Evolutionary conservation across 2,797 vertebrate genomes (phyloP).

Genomic region (Platalea minor): DNA sequence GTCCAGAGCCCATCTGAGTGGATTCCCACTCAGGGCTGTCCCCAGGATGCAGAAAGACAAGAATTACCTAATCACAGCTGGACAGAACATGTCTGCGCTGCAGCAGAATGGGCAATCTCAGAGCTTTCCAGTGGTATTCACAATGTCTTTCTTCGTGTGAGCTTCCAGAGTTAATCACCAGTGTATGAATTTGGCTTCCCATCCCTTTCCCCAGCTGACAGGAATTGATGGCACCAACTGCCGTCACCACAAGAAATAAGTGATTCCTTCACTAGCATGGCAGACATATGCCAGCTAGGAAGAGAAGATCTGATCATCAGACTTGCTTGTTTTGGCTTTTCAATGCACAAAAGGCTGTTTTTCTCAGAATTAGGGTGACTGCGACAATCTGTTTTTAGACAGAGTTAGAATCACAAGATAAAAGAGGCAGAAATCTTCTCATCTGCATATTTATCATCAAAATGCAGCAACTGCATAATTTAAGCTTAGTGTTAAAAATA

Average conservation of each 20-base stretch:
- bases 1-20: not conserved
- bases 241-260: slow-evolving; percentile 37
- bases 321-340: slow-evolving; percentile 60
- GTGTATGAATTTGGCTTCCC: slow-evolving; percentile 22
- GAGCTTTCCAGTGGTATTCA: slow-evolving; percentile 20
- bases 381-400: slow-evolving; percentile 72
- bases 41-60: not conserved
- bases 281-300: slow-evolving; percentile 54
- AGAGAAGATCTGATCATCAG: slow-evolving; percentile 53
- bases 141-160: not conserved
- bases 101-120: not conserved
- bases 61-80: not conserved
- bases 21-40: not conserved
- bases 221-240: slow-evolving; percentile 57
- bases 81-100: not conserved
- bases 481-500: slow-evolving; percentile 74
- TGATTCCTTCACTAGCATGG: slow-evolving; percentile 55
- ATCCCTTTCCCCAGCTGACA: slow-evolving; percentile 45
- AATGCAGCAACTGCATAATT: slow-evolving; percentile 76
- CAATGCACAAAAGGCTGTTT: slow-evolving; percentile 67
- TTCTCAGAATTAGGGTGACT: slow-evolving; percentile 66
- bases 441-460: slow-evolving; percentile 74
- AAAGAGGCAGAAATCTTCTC: slow-evolving; percentile 55
- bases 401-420: slow-evolving; percentile 56
- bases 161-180: slow-evolving; percentile 47